Evolutionary conservation across 1,140 invertebrate genomes (phyloP).

Genomic region (Cyrtorhinus lividipennis): DNA sequence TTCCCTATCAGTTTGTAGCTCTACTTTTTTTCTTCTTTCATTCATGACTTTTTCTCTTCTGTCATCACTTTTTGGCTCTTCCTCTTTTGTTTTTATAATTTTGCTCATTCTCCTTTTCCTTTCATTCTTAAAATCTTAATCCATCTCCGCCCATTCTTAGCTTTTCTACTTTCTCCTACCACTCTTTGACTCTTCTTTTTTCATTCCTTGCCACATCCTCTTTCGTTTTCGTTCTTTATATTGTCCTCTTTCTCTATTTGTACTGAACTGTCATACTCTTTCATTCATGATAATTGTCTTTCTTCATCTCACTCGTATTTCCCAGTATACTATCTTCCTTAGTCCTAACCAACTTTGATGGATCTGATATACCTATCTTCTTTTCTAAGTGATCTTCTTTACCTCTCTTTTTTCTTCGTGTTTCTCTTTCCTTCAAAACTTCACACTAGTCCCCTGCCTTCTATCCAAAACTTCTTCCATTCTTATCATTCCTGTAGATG

Average conservation of each 20-base stretch:
- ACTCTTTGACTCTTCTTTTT: slow-evolving; percentile 1
- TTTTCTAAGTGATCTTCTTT: neutral
- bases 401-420: too few relatives aligned
- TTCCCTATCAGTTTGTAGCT: neutral
- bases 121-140: neutral
- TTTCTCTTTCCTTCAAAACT: neutral
- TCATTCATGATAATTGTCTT: neutral
- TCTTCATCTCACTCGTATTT: neutral
- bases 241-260: neutral
- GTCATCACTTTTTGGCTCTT: neutral
- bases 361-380: neutral
- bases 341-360: neutral
- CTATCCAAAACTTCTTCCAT: too few relatives aligned
- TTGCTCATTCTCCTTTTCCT: neutral
- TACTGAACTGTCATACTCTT: neutral
- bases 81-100: neutral
- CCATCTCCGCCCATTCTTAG: too few relatives aligned
- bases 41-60: neutral
- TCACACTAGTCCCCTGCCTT: too few relatives aligned
- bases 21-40: too few relatives aligned
- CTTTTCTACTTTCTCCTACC: too few relatives aligned
- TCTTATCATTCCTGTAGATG: too few relatives aligned
- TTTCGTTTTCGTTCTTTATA: neutral
- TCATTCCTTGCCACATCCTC: neutral
- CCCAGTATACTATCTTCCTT: neutral